Evolutionary conservation across 2,113 vertebrate genomes (phyloP).

Genomic region (Channa maculata): DNA sequence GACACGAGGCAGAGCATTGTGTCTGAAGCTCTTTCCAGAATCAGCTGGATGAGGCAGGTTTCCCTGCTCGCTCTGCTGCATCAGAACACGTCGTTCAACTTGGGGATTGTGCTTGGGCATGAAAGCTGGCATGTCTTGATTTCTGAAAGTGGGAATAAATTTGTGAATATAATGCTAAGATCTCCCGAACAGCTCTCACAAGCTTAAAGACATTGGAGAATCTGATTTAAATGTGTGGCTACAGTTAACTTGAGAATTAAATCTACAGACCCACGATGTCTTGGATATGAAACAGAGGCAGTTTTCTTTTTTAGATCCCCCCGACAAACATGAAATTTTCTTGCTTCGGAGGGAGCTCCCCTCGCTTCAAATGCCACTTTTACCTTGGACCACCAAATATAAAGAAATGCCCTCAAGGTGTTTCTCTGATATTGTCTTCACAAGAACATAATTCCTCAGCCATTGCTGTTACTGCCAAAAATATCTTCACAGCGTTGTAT

Average conservation of each 20-base stretch:
- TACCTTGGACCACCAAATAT: too few relatives aligned
- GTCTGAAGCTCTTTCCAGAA: neutral
- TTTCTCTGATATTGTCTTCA: too few relatives aligned
- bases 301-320: neutral
- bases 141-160: conserved; percentile 20
- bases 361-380: too few relatives aligned
- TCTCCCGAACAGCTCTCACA: neutral
- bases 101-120: conserved; percentile 10
- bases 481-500: too few relatives aligned
- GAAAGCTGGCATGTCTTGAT: neutral
- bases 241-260: neutral
- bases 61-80: conserved; percentile 14
- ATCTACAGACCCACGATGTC: neutral
- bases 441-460: too few relatives aligned
- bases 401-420: too few relatives aligned
- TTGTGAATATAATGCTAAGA: neutral
- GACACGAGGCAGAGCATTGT: neutral
- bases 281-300: neutral
- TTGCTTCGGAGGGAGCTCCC: too few relatives aligned
- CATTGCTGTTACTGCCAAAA: too few relatives aligned
- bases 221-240: neutral
- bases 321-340: too few relatives aligned
- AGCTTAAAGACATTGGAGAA: neutral
- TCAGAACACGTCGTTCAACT: conserved; percentile 24
- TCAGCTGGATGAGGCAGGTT: neutral